phyloP scores from a whole-genome alignment of 2,113 vertebrate species.

The Aegotheles bennettii region DNA sequence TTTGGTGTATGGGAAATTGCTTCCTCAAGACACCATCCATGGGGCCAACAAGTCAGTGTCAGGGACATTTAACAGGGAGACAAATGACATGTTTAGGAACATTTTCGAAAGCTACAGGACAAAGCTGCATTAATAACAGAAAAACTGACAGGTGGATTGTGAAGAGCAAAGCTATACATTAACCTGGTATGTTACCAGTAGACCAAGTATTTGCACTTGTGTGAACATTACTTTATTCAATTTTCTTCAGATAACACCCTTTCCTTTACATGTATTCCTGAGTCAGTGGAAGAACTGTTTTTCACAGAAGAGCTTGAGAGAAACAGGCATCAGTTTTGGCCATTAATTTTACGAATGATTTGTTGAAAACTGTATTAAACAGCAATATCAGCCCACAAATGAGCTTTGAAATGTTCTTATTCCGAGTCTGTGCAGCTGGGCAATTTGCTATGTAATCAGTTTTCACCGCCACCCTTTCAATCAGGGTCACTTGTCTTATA shows the following conservation, averaged over 20 bases:
- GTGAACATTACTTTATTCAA: not conserved
- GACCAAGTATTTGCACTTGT: not conserved
- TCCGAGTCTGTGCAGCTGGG: not conserved
- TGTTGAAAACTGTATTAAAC: constrained; percentile 32
- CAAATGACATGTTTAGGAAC: not conserved
- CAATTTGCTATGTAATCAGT: constrained; percentile 37
- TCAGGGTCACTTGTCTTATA: constrained; percentile 12
- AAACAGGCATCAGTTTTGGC: constrained; percentile 2
- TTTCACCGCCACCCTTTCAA: constrained; percentile 13
- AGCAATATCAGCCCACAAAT: constrained; percentile 28
- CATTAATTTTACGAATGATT: constrained; percentile 45
- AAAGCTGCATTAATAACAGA: not conserved
- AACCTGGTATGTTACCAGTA: not conserved
- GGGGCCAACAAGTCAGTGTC: not conserved
- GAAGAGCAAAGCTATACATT: not conserved
- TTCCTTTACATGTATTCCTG: not conserved
- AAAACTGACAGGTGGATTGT: not conserved
- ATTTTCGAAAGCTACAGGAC: not conserved
- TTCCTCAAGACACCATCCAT: not conserved
- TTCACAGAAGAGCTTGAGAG: not conserved
- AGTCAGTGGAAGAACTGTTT: not conserved
- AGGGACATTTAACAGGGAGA: not conserved
- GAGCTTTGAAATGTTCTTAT: constrained; percentile 36
- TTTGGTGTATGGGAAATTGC: not conserved
- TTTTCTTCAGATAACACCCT: not conserved